Evolutionary conservation across 1,140 invertebrate genomes (phyloP).

Genomic region (Leptinotarsa defecta): DNA sequence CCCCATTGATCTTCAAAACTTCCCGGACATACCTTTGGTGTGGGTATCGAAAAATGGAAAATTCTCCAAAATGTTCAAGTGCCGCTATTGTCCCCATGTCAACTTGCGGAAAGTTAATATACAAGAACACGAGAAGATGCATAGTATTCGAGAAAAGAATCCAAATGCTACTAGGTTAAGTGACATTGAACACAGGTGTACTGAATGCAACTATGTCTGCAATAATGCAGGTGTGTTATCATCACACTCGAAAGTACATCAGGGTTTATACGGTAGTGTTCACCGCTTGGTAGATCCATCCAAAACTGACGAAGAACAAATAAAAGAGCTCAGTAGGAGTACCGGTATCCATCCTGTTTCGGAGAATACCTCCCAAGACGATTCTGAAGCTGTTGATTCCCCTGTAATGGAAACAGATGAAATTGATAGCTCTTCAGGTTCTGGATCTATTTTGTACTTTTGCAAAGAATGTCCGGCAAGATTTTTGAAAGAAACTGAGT

Average conservation of each 20-base stretch:
- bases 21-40: conserved; percentile 66
- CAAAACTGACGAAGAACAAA: conserved; percentile 69
- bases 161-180: conserved; percentile 46
- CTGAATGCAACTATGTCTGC: conserved; percentile 81
- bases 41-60: conserved; percentile 74
- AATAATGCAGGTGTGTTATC: conserved; percentile 75
- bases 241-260: conserved; percentile 79
- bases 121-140: conserved; percentile 85
- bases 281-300: conserved; percentile 71
- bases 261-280: conserved; percentile 69
- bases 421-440: conserved; percentile 33
- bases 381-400: conserved; percentile 31
- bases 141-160: conserved; percentile 63
- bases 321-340: conserved; percentile 63
- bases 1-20: conserved; percentile 42
- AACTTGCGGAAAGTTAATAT: conserved; percentile 79
- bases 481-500: conserved; percentile 69
- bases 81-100: conserved; percentile 82
- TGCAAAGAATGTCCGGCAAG: conserved; percentile 77
- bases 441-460: conserved; percentile 58
- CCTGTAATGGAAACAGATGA: conserved; percentile 42
- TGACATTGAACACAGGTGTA: conserved; percentile 63
- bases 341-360: conserved; percentile 44
- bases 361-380: conserved; percentile 7
- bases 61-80: conserved; percentile 84